Evolutionary conservation across 1,140 invertebrate species (phyloP), one percentile per base, ranked within the genome.

Genomic region (Aphelinus certus): DNA sequence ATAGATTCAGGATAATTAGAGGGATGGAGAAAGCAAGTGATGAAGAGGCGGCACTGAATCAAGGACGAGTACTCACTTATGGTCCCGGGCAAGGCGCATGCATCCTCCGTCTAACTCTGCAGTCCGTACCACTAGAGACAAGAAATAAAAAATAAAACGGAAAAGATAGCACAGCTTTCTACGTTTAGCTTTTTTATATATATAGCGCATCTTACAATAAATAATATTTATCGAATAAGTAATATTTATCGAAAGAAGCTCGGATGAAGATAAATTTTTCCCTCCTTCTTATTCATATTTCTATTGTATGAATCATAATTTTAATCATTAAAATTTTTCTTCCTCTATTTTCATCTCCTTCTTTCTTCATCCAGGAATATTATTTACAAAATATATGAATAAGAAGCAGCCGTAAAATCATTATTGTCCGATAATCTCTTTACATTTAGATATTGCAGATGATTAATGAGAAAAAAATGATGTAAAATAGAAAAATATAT

Each of bases 61-160:
- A 83, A 84, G 83, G 81, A 79, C 80, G 75, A 83, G 80, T 88
- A 88, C 87, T 88, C 83, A 88, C 87, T 81, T 83, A 85, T 87
- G 85, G 85, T 88, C 86, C 86, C 84, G 83, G 87, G 85, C 82
- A 86, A 88, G 87, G 87, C 84, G 86, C 87, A 88, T 87, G 87
- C 86, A 88, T 88, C 87, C 87, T 88, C 86, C 85, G 86, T 87
- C 86, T 88, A 88, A 87, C 87, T 88, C 85, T 88, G 87, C 84
- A 88, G 85, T 87, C 86, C 87, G 86, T 88, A 88, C 87, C 86
- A 88, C 87, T 88, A 87, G 76, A 88, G 85, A 87, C 81, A 87
- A 86, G 76, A 87, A 86, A 85, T 80, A 78, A 83, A 69, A 86
- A 86, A 77, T 86, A 88, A 80, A 86, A 85, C 81, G 76, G 85